phyloP scores from a whole-genome alignment of 2,888 invertebrate genomes.

The Pantelozetes paolii region DNA sequence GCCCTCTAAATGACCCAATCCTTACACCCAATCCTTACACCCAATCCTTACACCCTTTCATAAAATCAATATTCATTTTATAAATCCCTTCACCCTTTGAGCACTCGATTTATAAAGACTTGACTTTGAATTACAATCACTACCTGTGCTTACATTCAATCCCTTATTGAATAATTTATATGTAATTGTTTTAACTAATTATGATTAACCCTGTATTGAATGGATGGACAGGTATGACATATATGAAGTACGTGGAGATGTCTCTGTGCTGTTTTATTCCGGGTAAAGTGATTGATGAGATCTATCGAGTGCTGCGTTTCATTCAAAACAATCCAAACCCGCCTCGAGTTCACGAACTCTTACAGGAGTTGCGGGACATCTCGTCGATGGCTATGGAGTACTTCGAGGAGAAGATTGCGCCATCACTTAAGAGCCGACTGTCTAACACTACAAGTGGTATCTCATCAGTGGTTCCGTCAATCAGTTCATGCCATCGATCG shows the following conservation, averaged over 20 bases:
- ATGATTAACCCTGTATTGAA: too few relatives aligned
- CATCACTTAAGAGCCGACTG: slow-evolving; percentile 54
- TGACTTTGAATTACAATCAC: too few relatives aligned
- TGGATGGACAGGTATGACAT: slow-evolving; percentile 66
- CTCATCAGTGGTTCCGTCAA: background rate
- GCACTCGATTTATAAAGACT: too few relatives aligned
- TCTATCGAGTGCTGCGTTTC: slow-evolving; percentile 66
- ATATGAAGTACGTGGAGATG: slow-evolving; percentile 76
- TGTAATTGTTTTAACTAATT: too few relatives aligned
- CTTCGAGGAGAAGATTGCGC: slow-evolving; percentile 82
- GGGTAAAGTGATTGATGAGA: slow-evolving; percentile 87
- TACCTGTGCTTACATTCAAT: too few relatives aligned
- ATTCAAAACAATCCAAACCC: slow-evolving; percentile 65
- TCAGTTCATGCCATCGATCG: background rate
- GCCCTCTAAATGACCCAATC: too few relatives aligned
- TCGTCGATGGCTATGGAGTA: slow-evolving; percentile 95
- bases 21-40: too few relatives aligned
- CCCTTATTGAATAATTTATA: too few relatives aligned
- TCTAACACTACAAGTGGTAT: background rate
- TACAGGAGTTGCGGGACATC: slow-evolving; percentile 83
- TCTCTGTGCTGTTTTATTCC: slow-evolving; percentile 86
- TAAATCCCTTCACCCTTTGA: too few relatives aligned
- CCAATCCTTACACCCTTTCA: too few relatives aligned
- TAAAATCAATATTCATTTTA: too few relatives aligned
- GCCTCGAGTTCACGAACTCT: slow-evolving; percentile 71